Percentiles rank a stretch among this genome's conserved stretches.
Conservation (phyloP, 2,888 invertebrate genomes). For the Cephus rjabovi region DNA sequence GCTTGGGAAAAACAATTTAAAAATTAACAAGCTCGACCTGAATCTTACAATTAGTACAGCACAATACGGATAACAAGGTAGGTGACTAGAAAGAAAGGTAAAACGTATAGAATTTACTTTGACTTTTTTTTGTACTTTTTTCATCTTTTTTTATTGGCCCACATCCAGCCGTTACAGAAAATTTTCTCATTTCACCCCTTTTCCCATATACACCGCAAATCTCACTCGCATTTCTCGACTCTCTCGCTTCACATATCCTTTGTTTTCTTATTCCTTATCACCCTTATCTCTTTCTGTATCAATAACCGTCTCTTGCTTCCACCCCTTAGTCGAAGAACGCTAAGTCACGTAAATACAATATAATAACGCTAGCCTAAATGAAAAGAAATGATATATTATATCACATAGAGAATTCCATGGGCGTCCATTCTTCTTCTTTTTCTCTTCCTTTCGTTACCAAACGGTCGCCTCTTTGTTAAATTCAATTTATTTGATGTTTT, state of each 20-base stretch:
- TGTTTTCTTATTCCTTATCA: slow-evolving; percentile 5
- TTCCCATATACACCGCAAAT: slow-evolving; percentile 9
- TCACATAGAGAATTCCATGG: slow-evolving; percentile 32
- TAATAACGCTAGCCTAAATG: slow-evolving; percentile 36
- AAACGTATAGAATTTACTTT: background rate
- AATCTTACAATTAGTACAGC: background rate
- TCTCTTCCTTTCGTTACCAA: slow-evolving; percentile 7
- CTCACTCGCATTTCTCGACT: slow-evolving; percentile 20
- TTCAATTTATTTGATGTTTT: background rate
- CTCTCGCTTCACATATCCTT: background rate
- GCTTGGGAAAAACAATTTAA: background rate
- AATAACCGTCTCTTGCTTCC: background rate
- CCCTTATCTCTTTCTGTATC: background rate
- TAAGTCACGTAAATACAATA: slow-evolving; percentile 29
- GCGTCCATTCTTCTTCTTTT: slow-evolving; percentile 16
- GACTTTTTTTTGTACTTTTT: slow-evolving; percentile 32
- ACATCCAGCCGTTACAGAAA: slow-evolving; percentile 52
- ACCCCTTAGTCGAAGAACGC: slow-evolving; percentile 1
- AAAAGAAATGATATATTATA: slow-evolving; percentile 29
- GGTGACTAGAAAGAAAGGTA: background rate
- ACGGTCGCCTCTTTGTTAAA: background rate
- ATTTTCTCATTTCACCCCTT: slow-evolving; percentile 32
- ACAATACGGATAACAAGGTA: background rate
- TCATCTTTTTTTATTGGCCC: slow-evolving; percentile 55
- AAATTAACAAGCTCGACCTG: background rate